A percentile compares a stretch with the other conserved stretches of the same genome.
Conservation (phyloP, 2,113 vertebrate species). For the Micromys minutus region DNA sequence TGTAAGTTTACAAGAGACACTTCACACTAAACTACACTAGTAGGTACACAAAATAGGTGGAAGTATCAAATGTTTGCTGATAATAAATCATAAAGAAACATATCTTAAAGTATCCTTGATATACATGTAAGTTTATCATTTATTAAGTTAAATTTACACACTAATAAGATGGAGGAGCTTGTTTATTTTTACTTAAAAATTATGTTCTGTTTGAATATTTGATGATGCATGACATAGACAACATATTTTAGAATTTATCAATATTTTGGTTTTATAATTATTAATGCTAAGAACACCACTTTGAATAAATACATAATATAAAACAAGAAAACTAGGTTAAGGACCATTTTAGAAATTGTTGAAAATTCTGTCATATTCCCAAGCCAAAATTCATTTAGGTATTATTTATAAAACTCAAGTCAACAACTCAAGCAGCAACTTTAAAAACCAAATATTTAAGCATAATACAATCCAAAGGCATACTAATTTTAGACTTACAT, state of each 20-base stretch:
- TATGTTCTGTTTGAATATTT: background rate
- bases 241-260: conserved; percentile 4
- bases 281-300: background rate
- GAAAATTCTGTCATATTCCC: background rate
- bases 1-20: background rate
- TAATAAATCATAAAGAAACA: background rate
- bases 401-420: background rate
- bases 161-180: background rate
- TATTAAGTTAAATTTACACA: background rate
- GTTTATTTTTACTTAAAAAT: background rate
- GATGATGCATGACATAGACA: background rate
- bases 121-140: background rate
- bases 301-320: conserved; percentile 11
- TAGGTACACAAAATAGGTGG: background rate
- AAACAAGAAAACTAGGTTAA: background rate
- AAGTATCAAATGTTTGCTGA: background rate
- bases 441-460: background rate
- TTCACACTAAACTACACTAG: background rate
- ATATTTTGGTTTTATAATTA: background rate
- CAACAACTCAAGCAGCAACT: background rate
- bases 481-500: background rate
- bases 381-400: background rate
- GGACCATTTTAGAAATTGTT: background rate
- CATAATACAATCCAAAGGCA: background rate
- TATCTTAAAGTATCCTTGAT: background rate